Evolutionary conservation across 2,888 invertebrate species (phyloP).

Genomic region (Caenorhabditis doughertyi): DNA sequence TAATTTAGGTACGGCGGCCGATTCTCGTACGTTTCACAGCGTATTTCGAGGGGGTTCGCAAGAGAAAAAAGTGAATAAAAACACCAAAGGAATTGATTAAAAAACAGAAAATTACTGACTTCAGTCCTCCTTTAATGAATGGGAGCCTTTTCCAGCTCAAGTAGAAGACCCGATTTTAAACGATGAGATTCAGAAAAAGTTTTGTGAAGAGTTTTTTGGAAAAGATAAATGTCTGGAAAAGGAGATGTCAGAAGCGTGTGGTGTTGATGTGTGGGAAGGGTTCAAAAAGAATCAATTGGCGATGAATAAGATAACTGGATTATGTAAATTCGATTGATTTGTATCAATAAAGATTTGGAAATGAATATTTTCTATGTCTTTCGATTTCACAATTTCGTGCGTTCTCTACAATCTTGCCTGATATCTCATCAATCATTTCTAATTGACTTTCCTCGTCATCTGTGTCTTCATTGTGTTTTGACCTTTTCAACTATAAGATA

Average conservation of each 20-base stretch:
- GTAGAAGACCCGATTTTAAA: not conserved
- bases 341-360: no score
- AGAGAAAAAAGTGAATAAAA: no score
- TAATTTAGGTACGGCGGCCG: no score
- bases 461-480: conserved; percentile 14
- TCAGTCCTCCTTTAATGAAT: no score
- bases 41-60: no score
- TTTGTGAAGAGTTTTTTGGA: conserved; percentile 2
- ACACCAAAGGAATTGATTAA: no score
- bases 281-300: conserved; percentile 4
- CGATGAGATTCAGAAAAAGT: not conserved
- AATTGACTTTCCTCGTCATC: not conserved
- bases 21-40: no score
- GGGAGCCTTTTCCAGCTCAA: not conserved
- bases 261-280: not conserved
- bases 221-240: conserved; percentile 8
- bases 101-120: no score
- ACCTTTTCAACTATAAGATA: conserved; percentile 7
- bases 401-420: no score
- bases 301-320: not conserved
- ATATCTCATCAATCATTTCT: conserved; percentile 1
- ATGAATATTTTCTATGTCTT: no score
- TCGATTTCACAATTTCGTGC: no score
- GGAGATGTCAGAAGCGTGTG: not conserved
- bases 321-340: not conserved